Conservation (phyloP, 1,140 invertebrate genomes). For the Nylanderia fulva region DNA sequence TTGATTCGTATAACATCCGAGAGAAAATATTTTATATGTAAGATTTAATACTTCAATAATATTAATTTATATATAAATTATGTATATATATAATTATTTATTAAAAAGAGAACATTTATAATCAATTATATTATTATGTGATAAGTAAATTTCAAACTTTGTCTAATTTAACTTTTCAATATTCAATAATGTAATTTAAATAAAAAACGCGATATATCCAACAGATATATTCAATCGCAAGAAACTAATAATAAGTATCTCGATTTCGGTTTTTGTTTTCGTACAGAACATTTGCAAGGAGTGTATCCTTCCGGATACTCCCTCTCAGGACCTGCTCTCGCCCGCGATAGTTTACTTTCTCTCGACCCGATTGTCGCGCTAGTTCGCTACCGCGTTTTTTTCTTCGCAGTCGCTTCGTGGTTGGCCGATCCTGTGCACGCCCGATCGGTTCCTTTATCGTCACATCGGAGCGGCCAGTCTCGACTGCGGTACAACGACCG, state of each 20-base stretch:
- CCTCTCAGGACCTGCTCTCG: neutral
- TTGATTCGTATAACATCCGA: neutral
- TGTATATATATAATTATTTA: neutral
- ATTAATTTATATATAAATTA: neutral
- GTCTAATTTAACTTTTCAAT: neutral
- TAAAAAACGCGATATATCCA: conserved; percentile 22
- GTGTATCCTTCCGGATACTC: conserved; percentile 8
- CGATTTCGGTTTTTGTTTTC: conserved; percentile 1
- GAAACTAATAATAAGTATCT: neutral
- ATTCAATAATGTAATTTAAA: too few relatives aligned
- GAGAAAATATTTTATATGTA: neutral
- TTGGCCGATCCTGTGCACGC: conserved; percentile 67
- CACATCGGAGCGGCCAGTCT: conserved; percentile 45
- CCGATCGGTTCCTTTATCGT: conserved; percentile 72
- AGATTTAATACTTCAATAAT: neutral
- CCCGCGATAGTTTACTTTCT: conserved; percentile 65
- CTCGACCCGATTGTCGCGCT: conserved; percentile 50
- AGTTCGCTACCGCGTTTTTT: conserved; percentile 49
- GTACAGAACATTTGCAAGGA: neutral
- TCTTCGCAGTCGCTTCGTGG: conserved; percentile 58
- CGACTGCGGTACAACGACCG: conserved; percentile 71
- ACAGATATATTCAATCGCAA: neutral
- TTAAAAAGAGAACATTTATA: neutral
- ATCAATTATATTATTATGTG: too few relatives aligned
- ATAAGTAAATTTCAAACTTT: neutral